Evolutionary conservation across 2,888 invertebrate genomes (phyloP).

Genomic region (Torymus aiolomorphi): DNA sequence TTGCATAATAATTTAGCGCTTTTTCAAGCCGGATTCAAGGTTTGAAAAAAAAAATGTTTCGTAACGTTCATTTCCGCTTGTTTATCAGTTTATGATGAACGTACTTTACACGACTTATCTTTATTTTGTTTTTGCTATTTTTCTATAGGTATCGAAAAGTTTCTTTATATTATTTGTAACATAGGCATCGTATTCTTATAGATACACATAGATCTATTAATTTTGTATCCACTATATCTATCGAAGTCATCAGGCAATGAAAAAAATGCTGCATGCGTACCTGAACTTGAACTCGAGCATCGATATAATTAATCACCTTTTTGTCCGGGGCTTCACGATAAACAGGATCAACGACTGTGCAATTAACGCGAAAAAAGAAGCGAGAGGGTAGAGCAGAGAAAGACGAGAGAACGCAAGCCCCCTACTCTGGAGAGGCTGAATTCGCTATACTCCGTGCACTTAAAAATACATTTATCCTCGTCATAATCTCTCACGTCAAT

Average conservation of each 20-base stretch:
- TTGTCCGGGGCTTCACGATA: not conserved
- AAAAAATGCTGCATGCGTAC: not conserved
- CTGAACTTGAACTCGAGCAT: not conserved
- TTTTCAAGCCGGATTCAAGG: constrained; percentile 18
- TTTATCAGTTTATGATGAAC: not conserved
- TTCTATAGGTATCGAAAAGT: no score
- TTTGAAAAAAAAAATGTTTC: not conserved
- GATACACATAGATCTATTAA: no score
- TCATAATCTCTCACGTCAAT: constrained; percentile 49
- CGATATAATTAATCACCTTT: constrained; percentile 23
- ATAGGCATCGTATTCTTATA: no score
- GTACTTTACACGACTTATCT: no score
- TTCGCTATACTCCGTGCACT: constrained; percentile 12
- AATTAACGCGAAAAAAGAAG: constrained; percentile 9
- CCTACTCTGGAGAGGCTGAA: constrained; percentile 6
- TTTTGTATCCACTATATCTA: no score
- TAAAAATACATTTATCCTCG: constrained; percentile 50
- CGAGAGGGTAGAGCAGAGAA: constrained; percentile 8
- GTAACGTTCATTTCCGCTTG: not conserved
- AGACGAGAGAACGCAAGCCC: not conserved
- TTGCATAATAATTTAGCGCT: constrained; percentile 22
- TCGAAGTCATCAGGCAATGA: not conserved
- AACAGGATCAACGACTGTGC: not conserved
- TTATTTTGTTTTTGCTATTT: no score
- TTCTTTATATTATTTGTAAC: no score